phyloP scores from a whole-genome alignment of 2,113 vertebrate genomes.

The Ceyx cyanopectus region DNA sequence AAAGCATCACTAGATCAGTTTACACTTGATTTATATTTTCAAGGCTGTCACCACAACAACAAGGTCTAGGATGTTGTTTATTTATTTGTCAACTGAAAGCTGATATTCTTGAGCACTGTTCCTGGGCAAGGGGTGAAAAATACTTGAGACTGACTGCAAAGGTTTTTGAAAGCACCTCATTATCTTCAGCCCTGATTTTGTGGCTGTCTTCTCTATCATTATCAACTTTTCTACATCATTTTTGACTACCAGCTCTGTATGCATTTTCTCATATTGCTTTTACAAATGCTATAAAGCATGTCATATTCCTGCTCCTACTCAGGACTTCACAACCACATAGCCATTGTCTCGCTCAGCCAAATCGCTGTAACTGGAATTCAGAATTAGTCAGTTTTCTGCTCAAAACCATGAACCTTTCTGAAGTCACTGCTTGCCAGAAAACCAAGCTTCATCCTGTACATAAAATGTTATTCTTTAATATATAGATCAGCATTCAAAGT shows the following conservation, averaged over 20 bases:
- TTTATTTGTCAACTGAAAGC: not conserved
- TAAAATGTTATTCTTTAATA: not conserved
- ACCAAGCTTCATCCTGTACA: not conserved
- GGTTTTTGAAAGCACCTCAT: not conserved
- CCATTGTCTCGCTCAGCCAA: not conserved
- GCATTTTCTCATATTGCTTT: not conserved
- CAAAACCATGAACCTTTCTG: not conserved
- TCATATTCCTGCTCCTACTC: not conserved
- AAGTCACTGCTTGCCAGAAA: not conserved
- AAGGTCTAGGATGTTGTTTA: not conserved
- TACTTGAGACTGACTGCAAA: not conserved
- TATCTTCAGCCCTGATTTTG: not conserved
- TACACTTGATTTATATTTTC: constrained; percentile 5
- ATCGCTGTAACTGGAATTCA: not conserved
- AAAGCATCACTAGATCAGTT: not conserved
- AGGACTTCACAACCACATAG: not conserved
- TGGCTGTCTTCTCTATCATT: not conserved
- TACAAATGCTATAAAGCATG: not conserved
- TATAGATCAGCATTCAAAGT: not conserved
- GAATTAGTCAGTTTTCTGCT: not conserved
- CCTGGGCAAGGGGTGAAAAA: not conserved
- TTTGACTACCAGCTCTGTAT: not conserved
- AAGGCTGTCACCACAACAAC: not conserved
- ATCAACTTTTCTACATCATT: not conserved
- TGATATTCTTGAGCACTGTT: not conserved